These are phyloP conservation scores for Clarias gariepinus DNA, from an alignment of 2,113 vertebrate genomes.

Conservation along the genomic window DNA sequence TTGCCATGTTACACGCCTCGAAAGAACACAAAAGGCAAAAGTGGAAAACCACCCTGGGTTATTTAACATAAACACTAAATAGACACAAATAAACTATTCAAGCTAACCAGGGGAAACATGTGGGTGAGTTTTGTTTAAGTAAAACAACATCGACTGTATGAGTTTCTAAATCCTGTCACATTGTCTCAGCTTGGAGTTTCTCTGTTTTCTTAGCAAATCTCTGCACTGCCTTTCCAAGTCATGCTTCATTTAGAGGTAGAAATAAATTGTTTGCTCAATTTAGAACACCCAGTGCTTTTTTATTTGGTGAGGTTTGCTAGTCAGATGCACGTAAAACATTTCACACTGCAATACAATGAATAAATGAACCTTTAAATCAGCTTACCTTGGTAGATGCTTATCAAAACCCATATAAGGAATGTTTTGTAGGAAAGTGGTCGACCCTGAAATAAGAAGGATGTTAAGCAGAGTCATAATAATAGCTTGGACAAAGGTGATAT, in stretches of 20 bases:
- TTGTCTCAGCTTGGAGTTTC: slow-evolving; percentile 25
- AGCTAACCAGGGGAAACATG: slow-evolving; percentile 41
- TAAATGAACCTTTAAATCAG: background rate
- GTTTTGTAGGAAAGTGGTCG: slow-evolving; percentile 95
- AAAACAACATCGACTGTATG: slow-evolving; percentile 33
- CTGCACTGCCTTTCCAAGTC: slow-evolving; percentile 19
- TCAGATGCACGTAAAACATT: background rate
- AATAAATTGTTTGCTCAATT: slow-evolving; percentile 32
- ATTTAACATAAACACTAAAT: slow-evolving; percentile 42
- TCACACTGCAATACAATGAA: background rate
- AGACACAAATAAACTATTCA: slow-evolving; percentile 54
- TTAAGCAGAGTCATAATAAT: background rate
- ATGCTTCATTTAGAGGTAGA: slow-evolving; percentile 12
- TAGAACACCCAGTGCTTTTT: slow-evolving; percentile 13
- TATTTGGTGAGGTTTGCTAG: slow-evolving; percentile 5
- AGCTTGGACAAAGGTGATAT: background rate
- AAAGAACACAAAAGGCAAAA: slow-evolving; percentile 55
- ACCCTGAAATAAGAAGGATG: slow-evolving; percentile 71
- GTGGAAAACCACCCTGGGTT: slow-evolving; percentile 55
- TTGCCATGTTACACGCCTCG: slow-evolving; percentile 42
- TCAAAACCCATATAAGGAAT: slow-evolving; percentile 95
- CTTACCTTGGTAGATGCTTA: slow-evolving; percentile 98
- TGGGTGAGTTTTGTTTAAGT: slow-evolving; percentile 54
- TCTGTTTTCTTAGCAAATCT: slow-evolving; percentile 32
- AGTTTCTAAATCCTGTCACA: slow-evolving; percentile 7